Conservation (phyloP, 2,797 vertebrate species). For the Argentina silus region DNA sequence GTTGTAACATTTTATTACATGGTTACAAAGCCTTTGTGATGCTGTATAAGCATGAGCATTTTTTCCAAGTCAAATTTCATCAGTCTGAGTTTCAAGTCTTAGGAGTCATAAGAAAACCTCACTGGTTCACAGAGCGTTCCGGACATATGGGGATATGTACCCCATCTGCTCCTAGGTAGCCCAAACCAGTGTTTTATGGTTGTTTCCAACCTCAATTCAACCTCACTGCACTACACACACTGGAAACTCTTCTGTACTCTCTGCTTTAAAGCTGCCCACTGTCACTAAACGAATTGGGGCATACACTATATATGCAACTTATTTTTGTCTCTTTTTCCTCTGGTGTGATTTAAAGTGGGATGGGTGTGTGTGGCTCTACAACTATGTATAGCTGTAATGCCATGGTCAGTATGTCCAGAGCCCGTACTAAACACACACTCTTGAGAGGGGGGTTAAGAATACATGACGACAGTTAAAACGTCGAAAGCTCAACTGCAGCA, state of each 20-base stretch:
- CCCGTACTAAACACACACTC: background rate
- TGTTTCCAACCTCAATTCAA: constrained; percentile 54
- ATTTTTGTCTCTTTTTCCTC: constrained; percentile 15
- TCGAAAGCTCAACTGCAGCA: no score
- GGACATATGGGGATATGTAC: constrained; percentile 11
- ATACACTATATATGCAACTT: constrained; percentile 31
- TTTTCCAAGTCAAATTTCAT: no score
- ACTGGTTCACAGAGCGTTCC: background rate
- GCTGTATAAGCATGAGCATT: no score
- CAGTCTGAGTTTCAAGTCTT: no score
- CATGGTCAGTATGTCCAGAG: background rate
- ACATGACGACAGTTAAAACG: background rate
- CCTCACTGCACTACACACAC: constrained; percentile 16
- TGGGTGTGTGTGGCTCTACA: constrained; percentile 13
- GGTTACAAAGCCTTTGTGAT: no score
- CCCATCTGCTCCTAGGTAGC: constrained; percentile 42
- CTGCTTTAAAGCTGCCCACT: background rate
- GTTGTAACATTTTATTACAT: no score
- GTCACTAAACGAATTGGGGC: constrained; percentile 35
- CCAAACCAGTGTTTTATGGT: constrained; percentile 45
- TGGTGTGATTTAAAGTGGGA: constrained; percentile 10
- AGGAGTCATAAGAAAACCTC: background rate
- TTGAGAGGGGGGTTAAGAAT: background rate
- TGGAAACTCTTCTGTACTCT: constrained; percentile 28
- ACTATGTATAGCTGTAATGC: background rate